These are phyloP conservation scores for Stegodyphus mimosarum DNA, from an alignment of 1,140 invertebrate genomes.

Conservation along the genomic window DNA sequence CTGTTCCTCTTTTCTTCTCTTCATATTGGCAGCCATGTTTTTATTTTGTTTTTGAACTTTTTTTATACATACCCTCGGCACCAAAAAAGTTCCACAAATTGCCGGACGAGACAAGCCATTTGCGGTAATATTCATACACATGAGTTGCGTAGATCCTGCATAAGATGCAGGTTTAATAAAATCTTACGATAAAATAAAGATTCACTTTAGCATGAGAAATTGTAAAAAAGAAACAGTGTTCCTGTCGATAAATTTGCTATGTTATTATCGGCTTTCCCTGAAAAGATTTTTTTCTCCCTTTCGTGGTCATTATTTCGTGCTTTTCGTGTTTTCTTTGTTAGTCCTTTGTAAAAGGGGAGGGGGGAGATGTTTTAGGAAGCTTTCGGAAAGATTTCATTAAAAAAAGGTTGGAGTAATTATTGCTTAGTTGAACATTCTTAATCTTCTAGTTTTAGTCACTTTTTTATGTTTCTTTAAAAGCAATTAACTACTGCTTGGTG, in stretches of 20 bases:
- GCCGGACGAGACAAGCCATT: constrained; percentile 34
- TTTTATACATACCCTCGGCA: not conserved
- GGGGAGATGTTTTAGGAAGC: no score
- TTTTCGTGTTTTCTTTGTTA: constrained; percentile 17
- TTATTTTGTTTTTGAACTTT: not conserved
- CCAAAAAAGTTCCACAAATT: constrained; percentile 36
- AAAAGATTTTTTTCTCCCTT: not conserved
- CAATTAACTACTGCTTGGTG: not conserved
- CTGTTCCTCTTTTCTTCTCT: no score
- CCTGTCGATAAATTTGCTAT: constrained; percentile 47
- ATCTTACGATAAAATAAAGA: constrained; percentile 53
- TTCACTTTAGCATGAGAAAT: constrained; percentile 35
- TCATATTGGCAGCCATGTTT: no score
- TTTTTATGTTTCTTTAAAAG: not conserved
- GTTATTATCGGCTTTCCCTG: constrained; percentile 44
- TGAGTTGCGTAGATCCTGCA: constrained; percentile 39
- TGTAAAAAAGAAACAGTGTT: constrained; percentile 21
- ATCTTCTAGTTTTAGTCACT: not conserved
- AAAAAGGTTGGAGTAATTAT: not conserved
- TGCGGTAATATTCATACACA: constrained; percentile 54
- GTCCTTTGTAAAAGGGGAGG: not conserved
- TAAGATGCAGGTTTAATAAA: constrained; percentile 17
- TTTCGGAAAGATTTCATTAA: constrained; percentile 5
- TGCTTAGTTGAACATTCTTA: not conserved
- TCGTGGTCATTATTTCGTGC: constrained; percentile 11